Conservation (phyloP, 2,888 invertebrate genomes). For the Micoletzkya japonica region DNA sequence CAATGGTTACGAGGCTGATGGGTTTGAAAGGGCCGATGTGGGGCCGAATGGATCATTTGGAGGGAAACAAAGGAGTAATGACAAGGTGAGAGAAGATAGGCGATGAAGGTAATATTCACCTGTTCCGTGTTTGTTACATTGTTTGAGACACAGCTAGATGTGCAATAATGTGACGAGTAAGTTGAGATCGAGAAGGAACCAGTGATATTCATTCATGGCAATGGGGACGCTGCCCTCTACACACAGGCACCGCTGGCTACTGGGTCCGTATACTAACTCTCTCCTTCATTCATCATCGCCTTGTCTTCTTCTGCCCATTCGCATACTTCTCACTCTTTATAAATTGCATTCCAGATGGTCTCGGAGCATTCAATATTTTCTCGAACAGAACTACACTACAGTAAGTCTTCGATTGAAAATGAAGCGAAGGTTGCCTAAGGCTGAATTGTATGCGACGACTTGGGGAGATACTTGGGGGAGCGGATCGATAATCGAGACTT, state of each 20-base stretch:
- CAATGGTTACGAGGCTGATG: conserved; percentile 48
- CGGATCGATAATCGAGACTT: conserved; percentile 48
- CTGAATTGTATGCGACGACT: conserved; percentile 60
- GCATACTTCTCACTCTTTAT: conserved; percentile 6
- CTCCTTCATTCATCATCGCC: too few relatives aligned
- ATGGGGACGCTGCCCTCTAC: conserved; percentile 60
- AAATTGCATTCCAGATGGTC: conserved; percentile 40
- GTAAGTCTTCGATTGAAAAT: not conserved
- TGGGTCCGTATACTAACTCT: too few relatives aligned
- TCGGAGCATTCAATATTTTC: conserved; percentile 58
- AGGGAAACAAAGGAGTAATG: conserved; percentile 48
- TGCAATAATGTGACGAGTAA: not conserved
- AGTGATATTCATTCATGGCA: conserved; percentile 60
- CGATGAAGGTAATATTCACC: too few relatives aligned
- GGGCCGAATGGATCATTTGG: conserved; percentile 62
- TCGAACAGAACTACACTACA: conserved; percentile 60
- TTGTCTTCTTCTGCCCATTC: conserved; percentile 5
- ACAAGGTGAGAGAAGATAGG: conserved; percentile 42
- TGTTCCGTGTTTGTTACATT: not conserved
- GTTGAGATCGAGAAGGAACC: conserved; percentile 53
- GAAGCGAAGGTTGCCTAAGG: conserved; percentile 28
- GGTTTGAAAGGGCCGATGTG: conserved; percentile 60
- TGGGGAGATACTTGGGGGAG: conserved; percentile 59
- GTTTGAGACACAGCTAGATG: not conserved
- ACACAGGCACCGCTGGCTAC: conserved; percentile 54